Evolutionary conservation across 2,888 invertebrate species (phyloP), one percentile per base, ranked within the genome.

Genomic region (Hyles lineata): DNA sequence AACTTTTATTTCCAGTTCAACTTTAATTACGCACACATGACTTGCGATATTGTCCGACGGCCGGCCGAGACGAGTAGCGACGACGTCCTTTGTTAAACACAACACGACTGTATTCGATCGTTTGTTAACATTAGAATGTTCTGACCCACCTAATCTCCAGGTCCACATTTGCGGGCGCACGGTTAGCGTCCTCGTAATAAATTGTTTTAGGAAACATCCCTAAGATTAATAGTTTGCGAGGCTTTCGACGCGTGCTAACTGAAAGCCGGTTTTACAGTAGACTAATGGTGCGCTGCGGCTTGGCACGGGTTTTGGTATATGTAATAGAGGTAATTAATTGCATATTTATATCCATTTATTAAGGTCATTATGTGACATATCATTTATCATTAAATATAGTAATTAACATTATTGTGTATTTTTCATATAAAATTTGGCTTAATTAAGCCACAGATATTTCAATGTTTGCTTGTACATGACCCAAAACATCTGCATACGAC

Each of bases 131-230:
- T 82, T 85, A 83, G 79, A 84, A 85, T 83, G 78, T 84, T 79
- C 82, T 85, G 87, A 84, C 88, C 88, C 87, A 82, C 81, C 83
- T 90, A 90, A 91, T 89, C 89, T 87, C 78, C 84, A 80, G 84
- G 87, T 87, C 85, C 86, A 85, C 89, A 90, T 90, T 91, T 86
- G 84, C 86, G 83, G 83, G 83, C 84, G 84, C 79, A 83, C 82
- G 85, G 86, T 83, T 83, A 85, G 81, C 83, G 85, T 85, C 83
- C 86, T 83, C 85, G 89, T 90, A 87, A 92, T 92, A 92, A 92
- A 93, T 93, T 90, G 93, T 92, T 92, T 91, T 80, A 88, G 88
- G 89, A 84, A 89, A 85, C 90, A 88, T 90, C 88, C 83, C 80
- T 81, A 91, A 92, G 93, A 93, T 93, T 92, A 92, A 93, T 93